Conservation (phyloP, 1,140 invertebrate species). For the Orius insidiosus region DNA sequence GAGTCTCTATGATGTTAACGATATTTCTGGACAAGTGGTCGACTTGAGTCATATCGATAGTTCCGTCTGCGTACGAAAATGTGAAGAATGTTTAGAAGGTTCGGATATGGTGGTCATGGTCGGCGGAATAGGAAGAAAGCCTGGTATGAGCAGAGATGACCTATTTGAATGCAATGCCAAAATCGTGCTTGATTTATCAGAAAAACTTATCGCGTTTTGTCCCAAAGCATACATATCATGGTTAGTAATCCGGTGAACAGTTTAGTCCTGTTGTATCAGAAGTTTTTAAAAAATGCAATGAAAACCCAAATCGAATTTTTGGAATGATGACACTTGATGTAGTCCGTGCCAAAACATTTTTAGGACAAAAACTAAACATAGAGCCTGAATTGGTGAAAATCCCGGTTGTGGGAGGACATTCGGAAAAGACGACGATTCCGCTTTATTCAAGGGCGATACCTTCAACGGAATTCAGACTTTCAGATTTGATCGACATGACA, state of each 20-base stretch:
- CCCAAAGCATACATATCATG: slow-evolving; percentile 34
- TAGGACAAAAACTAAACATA: slow-evolving; percentile 45
- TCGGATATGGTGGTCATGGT: too few relatives aligned
- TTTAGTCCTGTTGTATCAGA: slow-evolving; percentile 91
- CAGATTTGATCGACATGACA: neutral
- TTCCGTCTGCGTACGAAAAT: too few relatives aligned
- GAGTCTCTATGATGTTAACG: too few relatives aligned
- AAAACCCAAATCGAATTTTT: slow-evolving; percentile 81
- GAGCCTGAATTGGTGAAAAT: slow-evolving; percentile 57
- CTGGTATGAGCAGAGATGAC: too few relatives aligned
- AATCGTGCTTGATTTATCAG: neutral
- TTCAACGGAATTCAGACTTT: neutral
- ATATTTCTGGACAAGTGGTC: too few relatives aligned
- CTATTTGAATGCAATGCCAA: too few relatives aligned
- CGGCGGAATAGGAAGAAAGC: too few relatives aligned
- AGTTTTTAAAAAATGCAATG: slow-evolving; percentile 73
- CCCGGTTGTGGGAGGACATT: slow-evolving; percentile 94
- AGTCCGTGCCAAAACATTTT: slow-evolving; percentile 85
- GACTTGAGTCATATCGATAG: too few relatives aligned
- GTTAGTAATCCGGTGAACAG: slow-evolving; percentile 65
- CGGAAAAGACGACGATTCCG: slow-evolving; percentile 92
- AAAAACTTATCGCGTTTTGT: neutral
- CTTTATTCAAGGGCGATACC: slow-evolving; percentile 27
- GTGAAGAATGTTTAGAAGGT: too few relatives aligned
- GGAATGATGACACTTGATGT: slow-evolving; percentile 95